Conservation (phyloP, 2,113 vertebrate species). For the Xenopus laevis region DNA sequence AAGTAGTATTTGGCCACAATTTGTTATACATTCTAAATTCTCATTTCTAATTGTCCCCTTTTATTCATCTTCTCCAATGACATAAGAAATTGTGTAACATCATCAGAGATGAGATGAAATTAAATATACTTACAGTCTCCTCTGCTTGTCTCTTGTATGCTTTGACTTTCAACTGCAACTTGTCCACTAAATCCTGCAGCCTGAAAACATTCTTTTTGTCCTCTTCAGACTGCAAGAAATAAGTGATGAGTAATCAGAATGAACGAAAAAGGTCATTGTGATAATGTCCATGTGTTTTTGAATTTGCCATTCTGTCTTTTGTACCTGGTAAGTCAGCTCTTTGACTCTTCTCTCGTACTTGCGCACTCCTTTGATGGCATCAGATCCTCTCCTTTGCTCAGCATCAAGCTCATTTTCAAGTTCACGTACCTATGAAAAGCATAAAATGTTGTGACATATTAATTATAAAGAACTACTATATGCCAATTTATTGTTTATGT, state of each 20-base stretch:
- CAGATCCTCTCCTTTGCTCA: too few species aligned
- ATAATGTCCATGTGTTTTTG: too few species aligned
- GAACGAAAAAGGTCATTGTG: too few species aligned
- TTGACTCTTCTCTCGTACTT: too few species aligned
- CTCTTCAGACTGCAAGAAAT: conserved; percentile 76
- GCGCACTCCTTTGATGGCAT: too few species aligned
- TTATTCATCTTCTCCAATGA: neutral
- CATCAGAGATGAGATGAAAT: too few species aligned
- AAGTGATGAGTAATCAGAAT: too few species aligned
- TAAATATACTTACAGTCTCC: conserved; percentile 66
- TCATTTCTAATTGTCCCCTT: neutral
- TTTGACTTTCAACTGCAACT: conserved; percentile 82
- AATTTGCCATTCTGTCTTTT: too few species aligned
- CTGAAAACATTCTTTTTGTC: conserved; percentile 76
- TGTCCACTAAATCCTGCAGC: conserved; percentile 80
- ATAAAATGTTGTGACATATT: too few species aligned
- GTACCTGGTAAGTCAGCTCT: too few species aligned
- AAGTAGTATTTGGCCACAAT: neutral
- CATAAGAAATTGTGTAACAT: neutral
- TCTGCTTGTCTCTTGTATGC: conserved; percentile 77
- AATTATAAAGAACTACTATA: neutral
- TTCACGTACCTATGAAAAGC: too few species aligned
- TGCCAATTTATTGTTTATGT: neutral
- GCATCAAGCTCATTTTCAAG: too few species aligned
- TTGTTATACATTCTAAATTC: neutral